Evolutionary conservation across 2,797 vertebrate species (phyloP), one percentile per base, ranked within the genome.

Genomic region (Phataginus tricuspis): DNA sequence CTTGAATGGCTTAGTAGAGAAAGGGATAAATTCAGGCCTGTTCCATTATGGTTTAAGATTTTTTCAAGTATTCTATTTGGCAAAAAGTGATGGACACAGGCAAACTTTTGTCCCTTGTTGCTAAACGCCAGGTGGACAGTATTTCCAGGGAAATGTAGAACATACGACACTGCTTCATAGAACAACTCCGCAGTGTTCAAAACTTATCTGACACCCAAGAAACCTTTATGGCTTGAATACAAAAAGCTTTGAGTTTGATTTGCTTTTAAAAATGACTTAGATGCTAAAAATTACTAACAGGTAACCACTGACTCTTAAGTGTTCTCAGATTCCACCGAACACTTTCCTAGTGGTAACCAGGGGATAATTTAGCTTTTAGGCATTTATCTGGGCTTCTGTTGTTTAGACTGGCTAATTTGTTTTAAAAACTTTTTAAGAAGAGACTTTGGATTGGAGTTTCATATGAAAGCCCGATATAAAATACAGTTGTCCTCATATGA

Each of bases 181-280:
- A 13, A 51, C 3, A 31, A 2, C 11, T 86, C 34, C 16, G 10
- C 7, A 13, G 45, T 2, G 31, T 13, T 61, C 27, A 29, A 63
- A 86, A 64, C 37, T 53, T 39, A 31, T 34, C 5, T 68, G 71
- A 82, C 21, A 57, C 59, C 31, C 45, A 53, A 21, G 88, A 29
- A 93, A 34, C 8, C 21, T 57, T 75, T 51, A 29, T 79, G 63
- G 25, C 7, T 37, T 90, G 66, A 49, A 75, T 51, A 51, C 9
- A 18, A 72, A 75, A 72, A 51, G 3, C 27, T 77, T 72, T 90
- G 68, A 21, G 51, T 82, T 74, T 79, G 85, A 90, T 84, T 93
- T 94, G 42, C 42, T 88, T 94, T 94, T 18, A 34, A 95, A 94
- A 80, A 66, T 64, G 53, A 86, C 21, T 39, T 51, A 78, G 61